phyloP scores from a whole-genome alignment of 2,113 vertebrate species.

The Serinus canaria region DNA sequence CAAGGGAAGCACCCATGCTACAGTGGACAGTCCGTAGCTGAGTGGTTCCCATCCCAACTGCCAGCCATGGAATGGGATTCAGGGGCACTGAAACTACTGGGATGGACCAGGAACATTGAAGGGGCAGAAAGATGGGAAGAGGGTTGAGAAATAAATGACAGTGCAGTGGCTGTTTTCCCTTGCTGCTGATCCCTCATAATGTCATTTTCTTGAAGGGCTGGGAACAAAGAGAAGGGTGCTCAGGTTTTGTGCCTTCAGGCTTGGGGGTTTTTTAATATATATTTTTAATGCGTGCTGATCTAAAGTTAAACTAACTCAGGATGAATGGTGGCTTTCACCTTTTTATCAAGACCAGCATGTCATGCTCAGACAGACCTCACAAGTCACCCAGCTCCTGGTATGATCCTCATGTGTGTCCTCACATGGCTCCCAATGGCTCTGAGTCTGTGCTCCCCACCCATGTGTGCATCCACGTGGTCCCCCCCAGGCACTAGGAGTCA shows the following conservation, averaged over 20 bases:
- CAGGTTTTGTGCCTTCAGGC: neutral
- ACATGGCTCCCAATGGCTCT: accelerated
- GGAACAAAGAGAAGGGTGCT: neutral
- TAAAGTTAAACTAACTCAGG: neutral
- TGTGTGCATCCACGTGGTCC: neutral
- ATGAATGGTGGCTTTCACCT: neutral
- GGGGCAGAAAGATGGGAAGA: neutral
- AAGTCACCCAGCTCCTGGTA: accelerated
- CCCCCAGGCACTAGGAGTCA: neutral
- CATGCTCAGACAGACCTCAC: neutral
- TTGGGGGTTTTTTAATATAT: neutral
- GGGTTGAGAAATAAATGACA: neutral
- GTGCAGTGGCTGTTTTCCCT: neutral
- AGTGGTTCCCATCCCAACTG: neutral
- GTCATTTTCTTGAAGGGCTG: neutral
- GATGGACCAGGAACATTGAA: neutral
- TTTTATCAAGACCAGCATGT: neutral
- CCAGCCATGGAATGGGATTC: neutral
- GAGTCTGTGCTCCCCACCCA: accelerated
- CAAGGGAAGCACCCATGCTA: neutral
- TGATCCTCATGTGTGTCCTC: neutral
- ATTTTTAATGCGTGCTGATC: neutral
- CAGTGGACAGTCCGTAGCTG: neutral
- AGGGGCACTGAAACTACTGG: accelerated
- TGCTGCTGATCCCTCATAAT: neutral